A percentile compares a stretch with the other conserved stretches of the same genome.
These are phyloP conservation scores for Stichodactyla mertensii DNA, from an alignment of 64 coral and sea anemone genomes.

Conservation along the genomic window DNA sequence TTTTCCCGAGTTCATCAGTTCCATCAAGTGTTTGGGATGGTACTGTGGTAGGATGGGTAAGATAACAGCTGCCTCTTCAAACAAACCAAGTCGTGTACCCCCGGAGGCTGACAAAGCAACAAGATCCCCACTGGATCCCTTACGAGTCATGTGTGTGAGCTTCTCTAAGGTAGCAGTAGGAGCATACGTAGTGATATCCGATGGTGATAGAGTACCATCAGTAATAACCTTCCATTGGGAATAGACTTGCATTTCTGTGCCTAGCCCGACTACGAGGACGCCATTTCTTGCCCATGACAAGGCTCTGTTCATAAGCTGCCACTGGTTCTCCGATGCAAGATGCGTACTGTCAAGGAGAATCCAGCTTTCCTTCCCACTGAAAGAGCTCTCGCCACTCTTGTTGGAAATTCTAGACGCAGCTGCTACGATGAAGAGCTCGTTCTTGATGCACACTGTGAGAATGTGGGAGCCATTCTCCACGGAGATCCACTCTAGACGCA, in stretches of 20 bases:
- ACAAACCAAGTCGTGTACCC: conserved; percentile 68
- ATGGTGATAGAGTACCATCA: conserved; percentile 56
- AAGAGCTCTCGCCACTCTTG: conserved; percentile 44
- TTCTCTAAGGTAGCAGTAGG: conserved; percentile 57
- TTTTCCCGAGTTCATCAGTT: conserved; percentile 98
- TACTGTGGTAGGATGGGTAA: conserved; percentile 88
- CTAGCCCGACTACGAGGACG: conserved; percentile 83
- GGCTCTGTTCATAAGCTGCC: conserved; percentile 60
- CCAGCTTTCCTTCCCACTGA: conserved; percentile 65
- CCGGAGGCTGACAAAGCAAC: conserved; percentile 58
- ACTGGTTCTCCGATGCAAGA: conserved; percentile 72
- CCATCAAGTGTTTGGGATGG: conserved; percentile 97
- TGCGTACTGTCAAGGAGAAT: conserved; percentile 66
- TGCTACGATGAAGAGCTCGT: conserved; percentile 75
- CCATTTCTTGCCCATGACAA: conserved; percentile 87
- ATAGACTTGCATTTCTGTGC: conserved; percentile 87
- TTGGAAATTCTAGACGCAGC: conserved; percentile 67
- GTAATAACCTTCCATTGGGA: conserved; percentile 48
- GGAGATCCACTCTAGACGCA: conserved; percentile 88
- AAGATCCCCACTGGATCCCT: conserved; percentile 47
- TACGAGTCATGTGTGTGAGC: conserved; percentile 48
- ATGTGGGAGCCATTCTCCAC: conserved; percentile 82
- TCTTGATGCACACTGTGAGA: conserved; percentile 75
- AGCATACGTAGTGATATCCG: conserved; percentile 53
- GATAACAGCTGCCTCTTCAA: conserved; percentile 75